Evolutionary conservation across 2,797 vertebrate species (phyloP).

Genomic region (Streptopelia turtur): DNA sequence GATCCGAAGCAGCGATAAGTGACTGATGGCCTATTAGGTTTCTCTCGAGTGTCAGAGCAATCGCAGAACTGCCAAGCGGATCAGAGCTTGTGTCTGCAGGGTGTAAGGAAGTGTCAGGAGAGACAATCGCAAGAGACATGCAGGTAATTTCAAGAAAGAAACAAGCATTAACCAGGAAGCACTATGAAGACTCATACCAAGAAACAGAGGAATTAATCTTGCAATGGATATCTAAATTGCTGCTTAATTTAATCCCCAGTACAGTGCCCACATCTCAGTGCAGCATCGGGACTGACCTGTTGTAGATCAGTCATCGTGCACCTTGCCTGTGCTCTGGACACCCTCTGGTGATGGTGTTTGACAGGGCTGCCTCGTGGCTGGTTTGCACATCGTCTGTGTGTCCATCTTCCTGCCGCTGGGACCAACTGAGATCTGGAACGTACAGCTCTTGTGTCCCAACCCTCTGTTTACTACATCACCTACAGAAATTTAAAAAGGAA

Average conservation of each 20-base stretch:
- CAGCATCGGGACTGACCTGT: neutral
- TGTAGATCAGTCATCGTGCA: neutral
- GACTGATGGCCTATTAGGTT: neutral
- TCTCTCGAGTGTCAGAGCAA: conserved; percentile 11
- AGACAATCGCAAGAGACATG: neutral
- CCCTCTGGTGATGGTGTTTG: neutral
- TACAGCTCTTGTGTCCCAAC: neutral
- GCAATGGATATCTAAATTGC: neutral
- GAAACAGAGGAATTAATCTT: neutral
- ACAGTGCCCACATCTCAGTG: neutral
- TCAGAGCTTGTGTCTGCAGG: neutral
- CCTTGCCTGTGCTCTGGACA: neutral
- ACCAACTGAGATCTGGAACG: neutral
- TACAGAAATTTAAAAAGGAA: neutral
- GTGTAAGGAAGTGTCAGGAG: neutral
- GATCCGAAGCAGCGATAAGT: neutral
- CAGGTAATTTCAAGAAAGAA: conserved; percentile 2
- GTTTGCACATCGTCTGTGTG: neutral
- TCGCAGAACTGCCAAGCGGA: conserved; percentile 14
- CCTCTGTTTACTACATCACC: neutral
- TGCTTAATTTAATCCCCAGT: neutral
- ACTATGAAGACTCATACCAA: neutral
- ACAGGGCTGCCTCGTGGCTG: neutral
- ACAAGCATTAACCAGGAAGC: conserved; percentile 3
- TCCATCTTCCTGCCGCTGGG: neutral